phyloP scores from a whole-genome alignment of 2,797 vertebrate species.

The Anomalospiza imberbis region DNA sequence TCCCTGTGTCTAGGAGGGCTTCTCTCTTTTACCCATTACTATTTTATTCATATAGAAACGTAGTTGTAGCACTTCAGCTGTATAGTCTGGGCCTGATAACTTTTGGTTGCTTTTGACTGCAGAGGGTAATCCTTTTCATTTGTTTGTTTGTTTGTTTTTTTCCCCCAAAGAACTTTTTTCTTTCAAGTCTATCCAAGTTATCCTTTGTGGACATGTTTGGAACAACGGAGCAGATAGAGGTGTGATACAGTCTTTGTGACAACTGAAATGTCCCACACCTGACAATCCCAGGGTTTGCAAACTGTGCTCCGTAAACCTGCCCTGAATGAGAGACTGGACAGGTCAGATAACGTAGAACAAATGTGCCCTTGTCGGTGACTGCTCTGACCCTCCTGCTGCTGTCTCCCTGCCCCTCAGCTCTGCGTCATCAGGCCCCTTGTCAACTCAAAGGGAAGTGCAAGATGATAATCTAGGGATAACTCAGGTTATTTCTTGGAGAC shows the following conservation, averaged over 20 bases:
- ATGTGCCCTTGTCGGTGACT: background rate
- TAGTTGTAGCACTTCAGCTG: background rate
- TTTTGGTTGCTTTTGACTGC: background rate
- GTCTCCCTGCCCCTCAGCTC: background rate
- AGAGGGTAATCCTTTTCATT: background rate
- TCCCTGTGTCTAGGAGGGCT: background rate
- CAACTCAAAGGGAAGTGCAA: background rate
- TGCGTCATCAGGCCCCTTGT: background rate
- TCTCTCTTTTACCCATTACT: background rate
- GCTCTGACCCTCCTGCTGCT: background rate
- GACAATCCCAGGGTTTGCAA: background rate
- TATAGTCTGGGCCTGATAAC: background rate
- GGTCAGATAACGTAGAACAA: background rate
- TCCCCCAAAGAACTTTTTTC: background rate
- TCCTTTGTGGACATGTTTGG: background rate
- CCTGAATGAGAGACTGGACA: background rate
- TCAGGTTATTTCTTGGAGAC: background rate
- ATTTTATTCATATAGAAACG: background rate
- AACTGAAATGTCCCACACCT: background rate
- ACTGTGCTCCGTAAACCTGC: background rate
- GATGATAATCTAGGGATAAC: accelerated
- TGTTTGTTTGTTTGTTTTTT: too few species aligned
- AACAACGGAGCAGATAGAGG: background rate
- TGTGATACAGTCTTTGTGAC: background rate
- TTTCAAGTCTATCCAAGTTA: background rate